These are phyloP conservation scores for Cochlearius cochlearius DNA, from an alignment of 2,113 vertebrate genomes.

Conservation along the genomic window DNA sequence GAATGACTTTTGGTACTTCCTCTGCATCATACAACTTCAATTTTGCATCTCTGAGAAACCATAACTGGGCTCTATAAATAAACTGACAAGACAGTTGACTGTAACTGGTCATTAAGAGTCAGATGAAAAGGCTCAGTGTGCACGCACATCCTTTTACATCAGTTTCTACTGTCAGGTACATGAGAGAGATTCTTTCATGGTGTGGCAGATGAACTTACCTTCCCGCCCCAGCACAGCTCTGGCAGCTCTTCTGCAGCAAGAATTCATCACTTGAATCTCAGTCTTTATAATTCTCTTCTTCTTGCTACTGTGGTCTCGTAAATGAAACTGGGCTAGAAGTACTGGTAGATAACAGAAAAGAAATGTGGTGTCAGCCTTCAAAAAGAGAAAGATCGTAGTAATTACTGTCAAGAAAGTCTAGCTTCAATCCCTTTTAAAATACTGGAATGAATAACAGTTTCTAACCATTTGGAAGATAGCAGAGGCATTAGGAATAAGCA, in stretches of 20 bases:
- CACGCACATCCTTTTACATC: neutral
- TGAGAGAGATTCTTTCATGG: neutral
- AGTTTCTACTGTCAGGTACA: neutral
- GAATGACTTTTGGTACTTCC: neutral
- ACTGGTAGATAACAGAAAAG: slow-evolving; percentile 24
- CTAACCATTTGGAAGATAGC: slow-evolving; percentile 2
- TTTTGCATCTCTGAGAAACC: neutral
- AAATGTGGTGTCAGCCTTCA: slow-evolving; percentile 28
- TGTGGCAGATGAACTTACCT: neutral
- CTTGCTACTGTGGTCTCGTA: neutral
- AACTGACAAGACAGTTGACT: neutral
- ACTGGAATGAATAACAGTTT: slow-evolving; percentile 8
- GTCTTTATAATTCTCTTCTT: neutral
- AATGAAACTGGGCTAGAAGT: neutral
- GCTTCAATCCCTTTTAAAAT: slow-evolving; percentile 2
- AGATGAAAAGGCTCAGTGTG: neutral
- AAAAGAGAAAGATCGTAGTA: slow-evolving; percentile 33
- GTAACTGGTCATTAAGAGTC: neutral
- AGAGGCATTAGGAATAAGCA: neutral
- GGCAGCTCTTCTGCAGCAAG: neutral
- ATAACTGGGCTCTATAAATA: neutral
- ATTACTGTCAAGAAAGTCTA: slow-evolving; percentile 52
- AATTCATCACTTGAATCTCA: neutral
- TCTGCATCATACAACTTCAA: neutral
- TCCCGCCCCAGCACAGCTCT: neutral